Evolutionary conservation across 2,888 invertebrate species (phyloP).

Genomic region (Junonia oenone): DNA sequence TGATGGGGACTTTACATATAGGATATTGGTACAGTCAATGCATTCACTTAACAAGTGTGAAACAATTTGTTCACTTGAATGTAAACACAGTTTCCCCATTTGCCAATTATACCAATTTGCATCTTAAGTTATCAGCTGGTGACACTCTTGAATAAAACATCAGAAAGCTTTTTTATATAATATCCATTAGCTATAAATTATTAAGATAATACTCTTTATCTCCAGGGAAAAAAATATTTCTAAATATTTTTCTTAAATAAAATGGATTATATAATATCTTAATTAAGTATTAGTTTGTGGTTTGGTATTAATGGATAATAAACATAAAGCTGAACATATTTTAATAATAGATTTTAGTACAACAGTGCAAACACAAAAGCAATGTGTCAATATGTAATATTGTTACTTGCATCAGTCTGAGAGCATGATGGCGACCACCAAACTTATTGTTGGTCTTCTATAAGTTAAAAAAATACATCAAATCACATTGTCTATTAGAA

Average conservation of each 20-base stretch:
- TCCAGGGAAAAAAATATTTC: background rate
- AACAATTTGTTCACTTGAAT: too few relatives aligned
- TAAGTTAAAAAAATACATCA: slow-evolving; percentile 51
- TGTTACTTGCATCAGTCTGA: slow-evolving; percentile 77
- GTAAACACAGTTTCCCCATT: too few relatives aligned
- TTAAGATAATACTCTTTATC: background rate
- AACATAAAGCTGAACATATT: slow-evolving; percentile 21
- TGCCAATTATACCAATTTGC: too few relatives aligned
- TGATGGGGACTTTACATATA: too few relatives aligned
- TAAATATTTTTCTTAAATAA: background rate
- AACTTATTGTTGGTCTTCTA: slow-evolving; percentile 76
- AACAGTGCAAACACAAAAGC: slow-evolving; percentile 59
- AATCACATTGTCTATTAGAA: slow-evolving; percentile 21
- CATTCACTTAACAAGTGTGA: too few relatives aligned
- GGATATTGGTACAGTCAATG: too few relatives aligned
- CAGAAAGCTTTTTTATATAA: too few relatives aligned
- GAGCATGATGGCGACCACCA: slow-evolving; percentile 62
- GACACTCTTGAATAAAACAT: too few relatives aligned
- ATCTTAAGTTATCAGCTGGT: too few relatives aligned
- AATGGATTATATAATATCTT: background rate
- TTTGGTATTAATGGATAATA: slow-evolving; percentile 8
- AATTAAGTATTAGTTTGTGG: slow-evolving; percentile 12
- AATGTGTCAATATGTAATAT: slow-evolving; percentile 52
- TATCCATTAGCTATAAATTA: too few relatives aligned
- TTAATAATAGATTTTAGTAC: slow-evolving; percentile 30